These are phyloP conservation scores for Frieseomelitta varia DNA, from an alignment of 1,140 invertebrate genomes.

Conservation along the genomic window DNA sequence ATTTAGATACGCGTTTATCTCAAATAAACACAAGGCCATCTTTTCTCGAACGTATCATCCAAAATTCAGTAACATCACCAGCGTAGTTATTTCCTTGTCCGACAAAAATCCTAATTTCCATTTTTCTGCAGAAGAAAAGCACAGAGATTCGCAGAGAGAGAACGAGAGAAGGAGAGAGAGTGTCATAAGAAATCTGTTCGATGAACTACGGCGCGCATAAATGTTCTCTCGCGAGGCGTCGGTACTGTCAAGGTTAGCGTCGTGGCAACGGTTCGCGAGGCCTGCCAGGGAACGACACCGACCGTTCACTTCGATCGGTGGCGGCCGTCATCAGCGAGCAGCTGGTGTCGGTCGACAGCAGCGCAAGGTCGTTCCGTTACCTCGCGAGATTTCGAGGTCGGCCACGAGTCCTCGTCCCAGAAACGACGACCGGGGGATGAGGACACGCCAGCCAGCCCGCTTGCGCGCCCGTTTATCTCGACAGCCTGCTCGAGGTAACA, in stretches of 20 bases:
- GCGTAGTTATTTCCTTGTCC: no score
- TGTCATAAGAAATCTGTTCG: no score
- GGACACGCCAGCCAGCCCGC: not conserved
- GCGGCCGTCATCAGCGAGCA: slow-evolving; percentile 54
- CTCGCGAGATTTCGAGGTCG: slow-evolving; percentile 69
- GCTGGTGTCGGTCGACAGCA: slow-evolving; percentile 50
- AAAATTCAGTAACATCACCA: no score
- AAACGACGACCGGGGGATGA: slow-evolving; percentile 41
- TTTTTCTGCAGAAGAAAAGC: no score
- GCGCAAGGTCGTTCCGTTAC: slow-evolving; percentile 70
- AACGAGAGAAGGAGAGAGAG: no score
- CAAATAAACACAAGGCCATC: no score
- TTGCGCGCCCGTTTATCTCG: slow-evolving; percentile 20
- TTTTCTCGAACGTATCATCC: no score
- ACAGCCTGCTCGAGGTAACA: slow-evolving; percentile 43
- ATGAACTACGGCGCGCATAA: no score
- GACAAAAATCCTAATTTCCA: no score
- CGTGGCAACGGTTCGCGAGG: slow-evolving; percentile 19
- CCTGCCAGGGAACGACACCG: slow-evolving; percentile 37
- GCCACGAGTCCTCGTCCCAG: slow-evolving; percentile 53
- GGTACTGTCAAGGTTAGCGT: slow-evolving; percentile 38
- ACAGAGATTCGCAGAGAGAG: no score
- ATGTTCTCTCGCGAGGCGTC: not conserved
- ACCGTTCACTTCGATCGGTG: slow-evolving; percentile 54
- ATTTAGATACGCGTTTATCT: no score